Evolutionary conservation across 2,888 invertebrate genomes (phyloP).

Genomic region (Cordylochernes scorpioides): DNA sequence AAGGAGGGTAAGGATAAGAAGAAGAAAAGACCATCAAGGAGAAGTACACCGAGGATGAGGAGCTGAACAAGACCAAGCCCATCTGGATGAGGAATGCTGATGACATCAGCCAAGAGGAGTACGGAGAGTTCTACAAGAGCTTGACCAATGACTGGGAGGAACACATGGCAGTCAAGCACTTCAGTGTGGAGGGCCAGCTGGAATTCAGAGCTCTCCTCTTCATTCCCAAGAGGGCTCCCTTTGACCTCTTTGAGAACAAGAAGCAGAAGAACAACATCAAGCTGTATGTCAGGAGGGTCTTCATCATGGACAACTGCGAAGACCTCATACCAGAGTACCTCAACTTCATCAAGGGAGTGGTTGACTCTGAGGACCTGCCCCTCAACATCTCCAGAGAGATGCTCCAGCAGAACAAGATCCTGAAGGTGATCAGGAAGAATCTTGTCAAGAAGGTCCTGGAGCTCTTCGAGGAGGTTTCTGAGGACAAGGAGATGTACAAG

Average conservation of each 20-base stretch:
- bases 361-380: constrained; percentile 24
- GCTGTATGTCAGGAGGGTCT: constrained; percentile 23
- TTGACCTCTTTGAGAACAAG: constrained; percentile 25
- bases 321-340: constrained; percentile 25
- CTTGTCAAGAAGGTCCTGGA: constrained; percentile 24
- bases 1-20: constrained; percentile 38
- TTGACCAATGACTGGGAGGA: constrained; percentile 95
- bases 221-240: constrained; percentile 23
- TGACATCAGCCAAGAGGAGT: constrained; percentile 83
- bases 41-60: constrained; percentile 91
- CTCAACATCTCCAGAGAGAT: constrained; percentile 25
- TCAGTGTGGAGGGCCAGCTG: constrained; percentile 34
- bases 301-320: constrained; percentile 26
- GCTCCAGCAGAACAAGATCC: constrained; percentile 25
- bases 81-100: constrained; percentile 93
- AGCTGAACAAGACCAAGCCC: constrained; percentile 90
- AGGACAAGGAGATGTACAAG: constrained; percentile 25
- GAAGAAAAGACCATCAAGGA: constrained; percentile 83
- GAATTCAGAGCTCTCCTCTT: constrained; percentile 24
- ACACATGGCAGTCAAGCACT: constrained; percentile 80
- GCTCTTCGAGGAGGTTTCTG: constrained; percentile 22
- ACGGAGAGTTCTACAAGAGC: constrained; percentile 93
- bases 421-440: constrained; percentile 25
- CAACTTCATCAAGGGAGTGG: constrained; percentile 23
- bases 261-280: constrained; percentile 26